Evolutionary conservation across 2,113 vertebrate species (phyloP), one percentile per base, ranked within the genome.

Genomic region (Centropus unirufus): DNA sequence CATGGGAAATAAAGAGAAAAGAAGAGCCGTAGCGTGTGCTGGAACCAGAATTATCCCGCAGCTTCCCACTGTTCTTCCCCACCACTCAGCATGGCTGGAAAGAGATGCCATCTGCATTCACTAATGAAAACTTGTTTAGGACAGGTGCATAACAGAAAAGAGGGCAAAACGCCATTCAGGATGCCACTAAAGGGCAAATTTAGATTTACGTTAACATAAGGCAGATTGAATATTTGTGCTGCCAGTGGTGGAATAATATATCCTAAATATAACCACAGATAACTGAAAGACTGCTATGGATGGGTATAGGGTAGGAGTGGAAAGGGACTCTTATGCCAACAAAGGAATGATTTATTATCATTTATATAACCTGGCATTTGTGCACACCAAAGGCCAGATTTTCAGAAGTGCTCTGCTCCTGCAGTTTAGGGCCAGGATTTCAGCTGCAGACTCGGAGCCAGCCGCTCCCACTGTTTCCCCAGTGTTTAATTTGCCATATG

Each of bases 401-500:
- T 95, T 89, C 72, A 18, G 69, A 77, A 88, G 68, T 81, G 90
- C 79, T 95, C 87, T 64, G 59, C 55, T 77, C 85, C 76, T 77
- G 80, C 80, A 91, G 86, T 92, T 74, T 64, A 62, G 83, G 93
- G 80, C 95, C 92, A 94, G 94, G 61, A 83, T 95, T 96, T 78
- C 30, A 8, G 69, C 17, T 15, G n/a, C 73, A 78, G 76, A 81
- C 83, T 59, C 40, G 0, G 52, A 94, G 95, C 95, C 95, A 97
- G 92, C 87, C 78, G 29, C 76, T 92, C 90, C 84, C 62, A 0
- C 82, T 14, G 0, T 84, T 79, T 94, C 90, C 90, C 93, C 68
- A 19, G 90, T 79, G 95, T 81, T 97, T 94, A 94, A 97, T 97
- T 97, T 95, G 93, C 95, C 95, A 92, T 96, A 90, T 96, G 95